phyloP scores from a whole-genome alignment of 2,113 vertebrate species.

The Forbesichthys agassizii region DNA sequence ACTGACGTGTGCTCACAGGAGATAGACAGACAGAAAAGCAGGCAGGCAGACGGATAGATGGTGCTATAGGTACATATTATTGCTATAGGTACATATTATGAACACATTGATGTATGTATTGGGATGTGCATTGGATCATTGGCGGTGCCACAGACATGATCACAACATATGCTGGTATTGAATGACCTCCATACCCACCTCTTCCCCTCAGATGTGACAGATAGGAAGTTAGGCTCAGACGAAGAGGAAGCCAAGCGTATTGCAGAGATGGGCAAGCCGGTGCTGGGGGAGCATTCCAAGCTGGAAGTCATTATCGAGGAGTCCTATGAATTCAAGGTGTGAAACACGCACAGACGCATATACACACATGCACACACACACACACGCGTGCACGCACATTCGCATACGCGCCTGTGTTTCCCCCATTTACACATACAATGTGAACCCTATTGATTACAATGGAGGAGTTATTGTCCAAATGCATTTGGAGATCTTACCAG shows the following conservation, averaged over 20 bases:
- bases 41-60: not conserved
- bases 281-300: conserved; percentile 91
- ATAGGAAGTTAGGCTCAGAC: conserved; percentile 89
- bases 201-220: conserved; percentile 81
- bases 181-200: conserved; percentile 35
- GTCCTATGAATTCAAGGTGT: conserved; percentile 98
- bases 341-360: conserved; percentile 14
- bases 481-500: not conserved
- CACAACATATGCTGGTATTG: too few relatives aligned
- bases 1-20: not conserved
- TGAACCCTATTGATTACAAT: conserved; percentile 4
- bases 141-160: too few relatives aligned
- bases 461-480: not conserved
- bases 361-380: too few relatives aligned
- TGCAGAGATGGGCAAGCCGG: conserved; percentile 97
- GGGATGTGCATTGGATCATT: too few relatives aligned
- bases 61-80: too few relatives aligned
- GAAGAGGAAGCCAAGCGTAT: conserved; percentile 95
- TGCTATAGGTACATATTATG: too few relatives aligned
- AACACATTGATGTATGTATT: too few relatives aligned
- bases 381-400: too few relatives aligned
- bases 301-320: conserved; percentile 98
- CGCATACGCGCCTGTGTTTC: not conserved
- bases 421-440: not conserved
- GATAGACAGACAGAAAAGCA: not conserved